Evolutionary conservation across 2,113 vertebrate genomes (phyloP), one percentile per base, ranked within the genome.

Genomic region (Odontesthes bonariensis): DNA sequence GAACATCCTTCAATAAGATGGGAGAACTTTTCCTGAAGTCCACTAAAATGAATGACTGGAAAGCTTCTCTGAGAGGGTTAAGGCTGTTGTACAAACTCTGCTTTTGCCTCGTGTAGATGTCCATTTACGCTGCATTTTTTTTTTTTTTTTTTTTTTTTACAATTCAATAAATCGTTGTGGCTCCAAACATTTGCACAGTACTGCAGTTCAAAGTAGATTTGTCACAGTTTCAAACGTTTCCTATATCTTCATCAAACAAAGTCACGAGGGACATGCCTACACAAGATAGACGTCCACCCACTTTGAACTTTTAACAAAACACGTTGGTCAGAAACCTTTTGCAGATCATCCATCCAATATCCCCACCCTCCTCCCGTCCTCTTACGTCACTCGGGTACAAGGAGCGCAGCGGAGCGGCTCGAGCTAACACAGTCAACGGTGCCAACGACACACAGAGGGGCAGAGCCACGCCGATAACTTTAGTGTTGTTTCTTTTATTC

Each of bases 321-420:
- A 49, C 17, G 10, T 12, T n/a, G 44, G 23, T 5, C 35, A 44
- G 53, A 33, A n/a, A 5, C 11, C 2, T 47, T 47, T 47, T 12
- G 31, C 31, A 40, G 33, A 61, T 27, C 46, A 3, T 20, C 32
- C 46, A n/a, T 35, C 62, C 33, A 31, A 9, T 3, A 13, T 20
- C 47, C 65, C 12, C 13, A n/a, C 14, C 12, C 14, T 11, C n/a
- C 27, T 42, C 6, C 20, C 32, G 51, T n/a, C 67, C 67, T 8
- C 8, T 71, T 12, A 86, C 91, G 85, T 92, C 89, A 92, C 79
- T 19, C 22, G 74, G 51, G 66, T 83, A 69, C 78, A 81, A 88
- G 84, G 76, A 83, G 75, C 81, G 74, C 76, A 61, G 64, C 64
- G 6, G 73, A 4, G 68, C 46, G 52, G 22, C 74, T 75, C 70